phyloP scores from a whole-genome alignment of 2,888 invertebrate genomes.

The Hedya salicella region DNA sequence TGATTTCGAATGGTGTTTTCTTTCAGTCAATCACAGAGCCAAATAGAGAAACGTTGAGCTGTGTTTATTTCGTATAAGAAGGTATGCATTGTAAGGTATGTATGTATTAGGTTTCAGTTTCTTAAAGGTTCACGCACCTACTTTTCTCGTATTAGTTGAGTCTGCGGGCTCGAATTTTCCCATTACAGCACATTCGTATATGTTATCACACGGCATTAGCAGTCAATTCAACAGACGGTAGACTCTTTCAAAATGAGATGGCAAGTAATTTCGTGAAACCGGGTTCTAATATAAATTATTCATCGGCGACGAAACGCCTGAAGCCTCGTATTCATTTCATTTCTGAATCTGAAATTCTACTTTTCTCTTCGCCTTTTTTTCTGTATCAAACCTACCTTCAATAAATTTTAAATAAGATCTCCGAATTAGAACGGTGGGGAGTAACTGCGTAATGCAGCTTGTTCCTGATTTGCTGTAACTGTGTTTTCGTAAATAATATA shows the following conservation, averaged over 20 bases:
- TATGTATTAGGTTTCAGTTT: too few relatives aligned
- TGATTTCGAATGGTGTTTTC: too few relatives aligned
- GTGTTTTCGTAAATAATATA: slow-evolving; percentile 34
- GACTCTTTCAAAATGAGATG: slow-evolving; percentile 76
- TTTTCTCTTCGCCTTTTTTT: slow-evolving; percentile 74
- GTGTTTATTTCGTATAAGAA: too few relatives aligned
- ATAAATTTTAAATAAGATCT: slow-evolving; percentile 81
- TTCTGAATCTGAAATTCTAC: slow-evolving; percentile 81
- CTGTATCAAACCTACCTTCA: slow-evolving; percentile 77
- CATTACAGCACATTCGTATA: slow-evolving; percentile 21
- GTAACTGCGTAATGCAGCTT: slow-evolving; percentile 34
- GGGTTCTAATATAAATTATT: slow-evolving; percentile 84
- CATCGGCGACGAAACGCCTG: slow-evolving; percentile 83
- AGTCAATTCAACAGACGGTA: slow-evolving; percentile 62
- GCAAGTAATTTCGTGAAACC: slow-evolving; percentile 82
- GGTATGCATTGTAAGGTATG: too few relatives aligned
- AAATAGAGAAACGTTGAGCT: too few relatives aligned
- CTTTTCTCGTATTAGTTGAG: neutral
- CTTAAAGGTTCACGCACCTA: too few relatives aligned
- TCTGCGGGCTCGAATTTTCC: neutral
- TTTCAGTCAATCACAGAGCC: too few relatives aligned
- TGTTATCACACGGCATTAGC: slow-evolving; percentile 56
- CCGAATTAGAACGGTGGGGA: slow-evolving; percentile 65
- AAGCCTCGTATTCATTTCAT: slow-evolving; percentile 84
- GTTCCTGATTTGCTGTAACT: slow-evolving; percentile 31